Evolutionary conservation across 2,888 invertebrate species (phyloP), one percentile per base, ranked within the genome.

Genomic region (Napeogenes inachia): DNA sequence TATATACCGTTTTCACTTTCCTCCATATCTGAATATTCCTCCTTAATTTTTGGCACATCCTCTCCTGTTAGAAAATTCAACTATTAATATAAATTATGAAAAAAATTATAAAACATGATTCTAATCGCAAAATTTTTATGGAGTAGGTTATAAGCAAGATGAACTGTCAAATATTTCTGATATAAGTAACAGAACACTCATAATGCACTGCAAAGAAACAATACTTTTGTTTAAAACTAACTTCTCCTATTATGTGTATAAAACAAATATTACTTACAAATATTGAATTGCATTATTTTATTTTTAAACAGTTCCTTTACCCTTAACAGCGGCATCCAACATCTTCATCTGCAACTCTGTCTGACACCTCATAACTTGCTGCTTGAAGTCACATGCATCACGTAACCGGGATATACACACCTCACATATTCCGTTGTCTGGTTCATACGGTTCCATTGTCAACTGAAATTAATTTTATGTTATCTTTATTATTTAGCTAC

Each of bases 361-460:
- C 70, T 85, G 87, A 57, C 87, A 84, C 1, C 70, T 71, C 55
- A 78, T 75, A 2, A 89, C 85, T 60, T 87, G 89, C 2, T 75
- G 73, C 54, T 86, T 87, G 67, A 89, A 89, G 65, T 84, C 76
- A 0, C 70, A 75, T 0, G 89, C 87, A 46, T 87, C 87, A 0
- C 85, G 73, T 6, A 89, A 75, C 2, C 85, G 72, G 0, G 69
- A 68, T 21, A 87, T 71, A 50, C 89, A 89, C 12, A 79, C 68
- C 35, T 86, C 84, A 63, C 89, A 89, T 45, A 89, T 87, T 0
- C 88, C 88, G 0, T 71, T 68, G 4, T 79, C 75, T 2, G 57
- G 67, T 0, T 76, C 75, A 4, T 57, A 54, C 0, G 63, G 58
- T 5, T 70, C 72, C 3, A 71, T 38, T 13, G 66, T 30, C 12